Evolutionary conservation across 2,888 invertebrate genomes (phyloP).

Genomic region (Epiblema foenella): DNA sequence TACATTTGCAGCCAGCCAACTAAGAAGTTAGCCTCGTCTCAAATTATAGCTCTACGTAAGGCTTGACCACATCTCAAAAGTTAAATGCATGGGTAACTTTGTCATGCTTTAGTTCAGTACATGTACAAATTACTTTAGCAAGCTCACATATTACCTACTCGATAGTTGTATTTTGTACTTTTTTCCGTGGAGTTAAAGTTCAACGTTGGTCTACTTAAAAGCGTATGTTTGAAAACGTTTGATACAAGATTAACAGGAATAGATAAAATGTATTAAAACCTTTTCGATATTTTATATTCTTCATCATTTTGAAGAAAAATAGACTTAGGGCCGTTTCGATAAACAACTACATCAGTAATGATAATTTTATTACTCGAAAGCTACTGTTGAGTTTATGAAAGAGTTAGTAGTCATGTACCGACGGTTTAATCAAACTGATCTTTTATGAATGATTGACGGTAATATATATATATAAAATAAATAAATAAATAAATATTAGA

Average conservation of each 20-base stretch:
- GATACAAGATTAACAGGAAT: constrained; percentile 1
- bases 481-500: no score
- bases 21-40: neutral
- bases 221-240: neutral
- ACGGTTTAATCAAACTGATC: neutral
- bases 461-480: neutral
- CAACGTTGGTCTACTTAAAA: neutral
- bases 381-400: constrained; percentile 11
- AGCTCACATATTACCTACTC: neutral
- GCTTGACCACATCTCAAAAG: neutral
- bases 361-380: constrained; percentile 17
- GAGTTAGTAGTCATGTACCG: neutral
- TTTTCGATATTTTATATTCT: constrained; percentile 22
- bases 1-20: neutral
- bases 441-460: neutral
- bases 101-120: constrained; percentile 7
- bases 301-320: constrained; percentile 7
- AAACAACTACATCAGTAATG: constrained; percentile 4
- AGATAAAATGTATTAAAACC: constrained; percentile 24
- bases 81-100: constrained; percentile 1
- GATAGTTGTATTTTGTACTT: neutral
- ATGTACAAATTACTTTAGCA: constrained; percentile 11
- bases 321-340: constrained; percentile 1
- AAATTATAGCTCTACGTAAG: neutral
- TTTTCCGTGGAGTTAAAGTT: neutral